A percentile compares a stretch with the other conserved stretches of the same genome.
These are phyloP conservation scores for Gortyna flavago DNA, from an alignment of 2,888 invertebrate genomes.

Conservation along the genomic window DNA sequence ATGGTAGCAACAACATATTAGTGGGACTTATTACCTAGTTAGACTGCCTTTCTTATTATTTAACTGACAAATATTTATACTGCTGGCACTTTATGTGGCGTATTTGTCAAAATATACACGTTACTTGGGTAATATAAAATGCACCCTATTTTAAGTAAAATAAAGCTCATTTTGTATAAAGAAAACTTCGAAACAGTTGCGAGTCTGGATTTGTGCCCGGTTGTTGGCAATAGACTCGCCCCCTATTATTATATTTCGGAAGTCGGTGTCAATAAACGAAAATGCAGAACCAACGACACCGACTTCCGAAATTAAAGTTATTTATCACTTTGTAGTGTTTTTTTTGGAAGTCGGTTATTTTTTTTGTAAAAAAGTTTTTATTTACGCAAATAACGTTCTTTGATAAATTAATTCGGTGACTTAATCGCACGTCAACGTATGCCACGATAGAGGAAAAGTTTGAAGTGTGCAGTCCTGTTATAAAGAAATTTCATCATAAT, in stretches of 20 bases:
- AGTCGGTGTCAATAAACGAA: too few species aligned
- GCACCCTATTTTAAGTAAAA: neutral
- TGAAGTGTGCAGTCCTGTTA: neutral
- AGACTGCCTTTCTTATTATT: too few species aligned
- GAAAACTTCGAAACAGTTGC: neutral
- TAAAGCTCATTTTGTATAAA: neutral
- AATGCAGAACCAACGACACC: too few species aligned
- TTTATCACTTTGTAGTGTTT: too few species aligned
- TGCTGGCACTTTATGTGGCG: neutral
- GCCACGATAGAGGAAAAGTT: slow-evolving; percentile 8
- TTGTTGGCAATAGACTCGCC: neutral
- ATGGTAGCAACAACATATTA: neutral
- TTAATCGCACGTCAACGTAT: neutral
- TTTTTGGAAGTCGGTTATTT: too few species aligned
- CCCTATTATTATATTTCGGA: too few species aligned
- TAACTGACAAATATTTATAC: too few species aligned
- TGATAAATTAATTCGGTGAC: neutral
- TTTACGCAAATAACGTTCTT: too few species aligned
- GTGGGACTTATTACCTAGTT: too few species aligned
- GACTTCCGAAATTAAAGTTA: too few species aligned
- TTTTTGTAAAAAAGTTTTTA: too few species aligned
- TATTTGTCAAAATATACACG: neutral
- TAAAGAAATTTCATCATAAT: neutral
- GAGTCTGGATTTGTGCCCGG: neutral
- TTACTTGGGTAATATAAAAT: neutral